Conservation (phyloP, 30 jellyfish, hydroid and myxozoan genomes). For the Aurelia sp. region DNA sequence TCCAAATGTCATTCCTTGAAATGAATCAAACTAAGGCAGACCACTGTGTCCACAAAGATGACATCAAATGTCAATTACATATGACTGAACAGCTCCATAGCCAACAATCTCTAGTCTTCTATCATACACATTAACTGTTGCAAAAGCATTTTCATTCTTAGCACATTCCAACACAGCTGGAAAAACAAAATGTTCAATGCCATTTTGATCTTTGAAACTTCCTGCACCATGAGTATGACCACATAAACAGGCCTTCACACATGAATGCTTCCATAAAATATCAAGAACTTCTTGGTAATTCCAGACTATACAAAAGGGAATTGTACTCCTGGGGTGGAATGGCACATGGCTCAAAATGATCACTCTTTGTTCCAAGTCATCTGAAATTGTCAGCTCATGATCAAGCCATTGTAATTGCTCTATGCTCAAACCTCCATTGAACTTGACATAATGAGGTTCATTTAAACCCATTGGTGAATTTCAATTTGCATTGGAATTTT, state of each 20-base stretch:
- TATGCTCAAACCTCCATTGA: conserved; percentile 86
- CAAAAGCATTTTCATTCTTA: conserved; percentile 81
- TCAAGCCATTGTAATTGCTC: conserved; percentile 86
- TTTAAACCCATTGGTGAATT: conserved; percentile 53
- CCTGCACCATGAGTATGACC: conserved; percentile 95
- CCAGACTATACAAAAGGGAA: conserved; percentile 70
- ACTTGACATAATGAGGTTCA: conserved; percentile 76
- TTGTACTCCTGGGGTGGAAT: conserved; percentile 78
- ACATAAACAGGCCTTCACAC: conserved; percentile 89
- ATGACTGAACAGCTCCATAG: conserved; percentile 49
- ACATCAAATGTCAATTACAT: not conserved
- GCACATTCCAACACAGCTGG: conserved; percentile 90
- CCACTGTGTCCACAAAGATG: no score
- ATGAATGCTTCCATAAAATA: conserved; percentile 50
- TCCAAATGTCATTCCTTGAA: no score
- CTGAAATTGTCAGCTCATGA: conserved; percentile 66
- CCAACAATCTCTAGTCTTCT: conserved; percentile 39
- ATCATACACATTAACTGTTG: conserved; percentile 70
- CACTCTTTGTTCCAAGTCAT: conserved; percentile 56
- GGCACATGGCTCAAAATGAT: conserved; percentile 87
- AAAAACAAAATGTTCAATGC: conserved; percentile 74
- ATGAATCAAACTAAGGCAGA: no score
- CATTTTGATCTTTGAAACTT: conserved; percentile 51
- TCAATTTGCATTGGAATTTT: conserved; percentile 71
- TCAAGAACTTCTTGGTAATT: conserved; percentile 81